A percentile compares a stretch with the other conserved stretches of the same genome.
phyloP scores from a whole-genome alignment of 2,797 vertebrate genomes.

The Poliocrania exsul region DNA sequence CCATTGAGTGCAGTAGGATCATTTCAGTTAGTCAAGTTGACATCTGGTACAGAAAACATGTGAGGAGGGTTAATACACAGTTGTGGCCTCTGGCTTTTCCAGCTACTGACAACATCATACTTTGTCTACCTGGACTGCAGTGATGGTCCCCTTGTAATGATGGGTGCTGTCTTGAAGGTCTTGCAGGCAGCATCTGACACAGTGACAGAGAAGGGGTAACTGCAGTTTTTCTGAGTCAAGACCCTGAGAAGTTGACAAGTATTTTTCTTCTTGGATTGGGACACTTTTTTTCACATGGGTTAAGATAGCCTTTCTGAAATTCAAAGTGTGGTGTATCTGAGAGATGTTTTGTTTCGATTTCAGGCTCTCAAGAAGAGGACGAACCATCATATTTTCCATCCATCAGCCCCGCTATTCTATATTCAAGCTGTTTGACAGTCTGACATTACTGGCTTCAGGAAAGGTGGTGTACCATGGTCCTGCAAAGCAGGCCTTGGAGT shows the following conservation, averaged over 20 bases:
- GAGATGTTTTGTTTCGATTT: background rate
- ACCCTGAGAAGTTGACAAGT: background rate
- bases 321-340: background rate
- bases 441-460: constrained; percentile 48
- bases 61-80: background rate
- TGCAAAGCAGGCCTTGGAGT: constrained; percentile 13
- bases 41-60: background rate
- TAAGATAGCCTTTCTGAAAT: background rate
- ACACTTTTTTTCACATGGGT: background rate
- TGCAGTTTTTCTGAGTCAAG: background rate
- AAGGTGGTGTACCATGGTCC: constrained; percentile 61
- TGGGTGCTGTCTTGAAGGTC: background rate
- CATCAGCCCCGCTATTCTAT: constrained; percentile 57
- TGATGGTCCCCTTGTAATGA: background rate
- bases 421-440: constrained; percentile 63
- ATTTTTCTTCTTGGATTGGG: background rate
- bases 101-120: background rate
- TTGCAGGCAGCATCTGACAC: background rate
- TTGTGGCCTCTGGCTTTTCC: background rate
- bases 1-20: background rate
- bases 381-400: constrained; percentile 64
- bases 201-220: background rate
- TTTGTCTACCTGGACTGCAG: background rate
- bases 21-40: background rate
- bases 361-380: constrained; percentile 63